Conservation (phyloP, 2,797 vertebrate species). For the Oreochromis mossambicus region DNA sequence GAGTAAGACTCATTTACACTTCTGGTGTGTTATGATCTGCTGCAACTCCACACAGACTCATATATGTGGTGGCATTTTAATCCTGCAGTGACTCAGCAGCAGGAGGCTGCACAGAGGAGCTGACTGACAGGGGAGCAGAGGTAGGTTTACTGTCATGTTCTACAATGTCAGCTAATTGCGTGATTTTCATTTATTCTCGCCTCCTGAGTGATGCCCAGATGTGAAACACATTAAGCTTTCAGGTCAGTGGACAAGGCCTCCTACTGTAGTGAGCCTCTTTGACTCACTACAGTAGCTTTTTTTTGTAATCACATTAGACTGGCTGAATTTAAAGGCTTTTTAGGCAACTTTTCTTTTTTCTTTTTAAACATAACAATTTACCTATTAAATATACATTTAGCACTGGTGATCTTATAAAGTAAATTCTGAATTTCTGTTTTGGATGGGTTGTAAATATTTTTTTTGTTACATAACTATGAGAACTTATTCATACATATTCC, state of each 20-base stretch:
- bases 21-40: background rate
- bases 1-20: conserved; percentile 2
- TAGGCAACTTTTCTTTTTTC: background rate
- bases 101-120: background rate
- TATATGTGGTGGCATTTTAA: background rate
- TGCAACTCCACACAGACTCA: background rate
- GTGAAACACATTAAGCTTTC: background rate
- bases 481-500: background rate
- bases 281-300: background rate
- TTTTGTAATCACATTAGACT: background rate
- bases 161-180: background rate
- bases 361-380: background rate
- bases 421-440: background rate
- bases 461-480: background rate
- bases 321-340: background rate
- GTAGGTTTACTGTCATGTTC: background rate
- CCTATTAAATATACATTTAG: background rate
- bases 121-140: background rate
- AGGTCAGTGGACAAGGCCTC: background rate
- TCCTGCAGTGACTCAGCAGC: conserved; percentile 21
- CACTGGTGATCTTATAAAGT: background rate
- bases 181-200: background rate
- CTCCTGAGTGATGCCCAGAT: background rate
- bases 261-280: background rate
- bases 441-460: background rate